phyloP scores from a whole-genome alignment of 2,113 vertebrate genomes.

The Microtus richardsoni region DNA sequence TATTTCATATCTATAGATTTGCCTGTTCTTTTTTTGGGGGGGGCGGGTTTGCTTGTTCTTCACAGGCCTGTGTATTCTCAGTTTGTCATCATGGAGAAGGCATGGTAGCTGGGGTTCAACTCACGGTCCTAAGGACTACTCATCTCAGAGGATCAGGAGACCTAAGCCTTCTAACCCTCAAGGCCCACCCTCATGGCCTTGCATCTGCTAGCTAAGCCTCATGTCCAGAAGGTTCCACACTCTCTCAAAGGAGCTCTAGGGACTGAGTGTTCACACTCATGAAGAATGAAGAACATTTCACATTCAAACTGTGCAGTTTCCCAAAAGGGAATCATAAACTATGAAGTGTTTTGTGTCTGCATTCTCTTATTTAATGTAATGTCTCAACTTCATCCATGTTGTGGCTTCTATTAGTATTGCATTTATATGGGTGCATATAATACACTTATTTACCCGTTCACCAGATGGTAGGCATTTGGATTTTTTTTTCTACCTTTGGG shows the following conservation, averaged over 20 bases:
- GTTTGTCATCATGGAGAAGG: not conserved
- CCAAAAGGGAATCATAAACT: not conserved
- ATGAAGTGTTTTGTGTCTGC: not conserved
- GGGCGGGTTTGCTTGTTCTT: not conserved
- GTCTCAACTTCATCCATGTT: not conserved
- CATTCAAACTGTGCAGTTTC: too few species aligned
- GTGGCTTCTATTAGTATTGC: not conserved
- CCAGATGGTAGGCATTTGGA: not conserved
- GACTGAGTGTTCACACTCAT: not conserved
- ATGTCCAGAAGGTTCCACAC: not conserved
- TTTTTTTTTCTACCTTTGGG: not conserved
- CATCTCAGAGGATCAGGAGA: not conserved
- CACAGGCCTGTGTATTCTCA: too few species aligned
- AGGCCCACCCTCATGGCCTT: not conserved
- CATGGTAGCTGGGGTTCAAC: too few species aligned
- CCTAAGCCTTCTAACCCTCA: not conserved
- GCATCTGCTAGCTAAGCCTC: not conserved
- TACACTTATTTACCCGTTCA: not conserved
- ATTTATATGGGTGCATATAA: not conserved
- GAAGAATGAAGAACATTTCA: not conserved
- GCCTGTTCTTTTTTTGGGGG: too few species aligned
- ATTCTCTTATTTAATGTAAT: not conserved
- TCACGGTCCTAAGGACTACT: not conserved
- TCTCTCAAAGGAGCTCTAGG: not conserved
- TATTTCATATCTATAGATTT: not conserved